Evolutionary conservation across 23 tunicate genomes (phyloP).

Genomic region (Trididemnum miniatum): DNA sequence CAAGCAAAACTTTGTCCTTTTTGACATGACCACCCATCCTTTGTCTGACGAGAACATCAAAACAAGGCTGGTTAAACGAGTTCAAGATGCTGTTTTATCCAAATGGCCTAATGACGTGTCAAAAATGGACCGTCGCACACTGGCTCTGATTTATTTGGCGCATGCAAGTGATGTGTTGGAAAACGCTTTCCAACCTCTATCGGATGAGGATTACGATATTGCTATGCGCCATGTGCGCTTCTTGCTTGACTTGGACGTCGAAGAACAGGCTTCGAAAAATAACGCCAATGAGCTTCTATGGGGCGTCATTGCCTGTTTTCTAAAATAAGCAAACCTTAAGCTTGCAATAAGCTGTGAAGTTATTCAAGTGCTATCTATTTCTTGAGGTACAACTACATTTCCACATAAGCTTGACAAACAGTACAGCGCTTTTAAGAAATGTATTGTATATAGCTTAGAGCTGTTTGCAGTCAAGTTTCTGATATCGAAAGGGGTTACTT

Average conservation of each 20-base stretch:
- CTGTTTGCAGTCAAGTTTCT: no score
- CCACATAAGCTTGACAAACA: no score
- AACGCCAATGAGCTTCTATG: conserved; percentile 86
- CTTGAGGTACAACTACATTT: no score
- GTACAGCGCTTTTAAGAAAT: no score
- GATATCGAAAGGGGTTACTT: no score
- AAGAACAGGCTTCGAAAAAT: conserved; percentile 72
- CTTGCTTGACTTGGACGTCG: conserved; percentile 90
- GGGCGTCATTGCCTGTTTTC: conserved; percentile 90
- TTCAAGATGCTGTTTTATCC: conserved; percentile 97
- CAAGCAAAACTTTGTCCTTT: conserved; percentile 95
- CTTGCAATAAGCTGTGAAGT: not conserved
- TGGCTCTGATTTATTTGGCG: conserved; percentile 95
- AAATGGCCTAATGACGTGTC: conserved; percentile 99
- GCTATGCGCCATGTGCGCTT: conserved; percentile 96
- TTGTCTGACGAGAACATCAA: conserved; percentile 74
- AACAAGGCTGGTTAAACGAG: conserved; percentile 73
- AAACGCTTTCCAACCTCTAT: conserved; percentile 95
- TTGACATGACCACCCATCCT: conserved; percentile 99
- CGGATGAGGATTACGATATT: conserved; percentile 98
- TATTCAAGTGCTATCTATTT: not conserved
- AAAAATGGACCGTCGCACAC: conserved; percentile 91
- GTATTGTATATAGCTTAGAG: no score
- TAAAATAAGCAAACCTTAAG: conserved; percentile 50
- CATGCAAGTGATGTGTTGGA: conserved; percentile 99